Base-by-base conservation (phyloP, 2,113 vertebrate genomes). In the Ardeotis arabs region DNA sequence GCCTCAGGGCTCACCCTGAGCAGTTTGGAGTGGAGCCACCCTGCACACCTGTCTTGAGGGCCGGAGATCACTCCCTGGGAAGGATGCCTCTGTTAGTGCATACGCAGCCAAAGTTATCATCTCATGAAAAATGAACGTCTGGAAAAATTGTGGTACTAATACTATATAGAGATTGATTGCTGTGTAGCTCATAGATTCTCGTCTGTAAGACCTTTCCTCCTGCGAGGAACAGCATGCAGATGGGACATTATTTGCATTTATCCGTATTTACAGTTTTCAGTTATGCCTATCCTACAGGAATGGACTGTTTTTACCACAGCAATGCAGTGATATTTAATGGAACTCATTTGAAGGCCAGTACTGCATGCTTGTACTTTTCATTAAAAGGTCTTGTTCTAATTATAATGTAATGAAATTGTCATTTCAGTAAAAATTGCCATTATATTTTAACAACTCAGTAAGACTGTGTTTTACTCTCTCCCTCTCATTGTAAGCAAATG, bases 381-480 rank as follows among this genome's bases (percentile, higher is more conserved):
- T 63, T 73, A 39, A 86, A 77, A 80, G 29, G 6, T 68, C 41
- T 64, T 97, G 12, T 73, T 89, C 56, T 93, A 94, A 82, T 82
- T 75, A 77, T 45, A 94, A 78, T 25, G 35, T 22, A 80, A 74
- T 31, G 3, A 72, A 90, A 93, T 77, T 88, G 14, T 70, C 7
- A 88, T 90, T 92, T 86, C 39, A 35, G 14, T 88, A 81, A 90
- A 95, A 96, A 77, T 55, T 90, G 3, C 8, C 41, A 23, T 81
- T 93, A 56, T 81, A 79, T 90, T 91, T 96, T 90, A 94, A 93
- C 11, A 55, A 56, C 72, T 55, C 37, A 59, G 20, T 64, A 74
- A 77, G 77, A 33, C 53, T 84, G 12, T 31, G 50, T 76, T 91
- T 82, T 84, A 90, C 13, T 80, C 28, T 66, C 59, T 81, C 21